Percentiles rank a stretch among this genome's conserved stretches.
These are phyloP conservation scores for Drosophila parvula DNA, from an alignment of 1,140 invertebrate species.

Conservation along the genomic window DNA sequence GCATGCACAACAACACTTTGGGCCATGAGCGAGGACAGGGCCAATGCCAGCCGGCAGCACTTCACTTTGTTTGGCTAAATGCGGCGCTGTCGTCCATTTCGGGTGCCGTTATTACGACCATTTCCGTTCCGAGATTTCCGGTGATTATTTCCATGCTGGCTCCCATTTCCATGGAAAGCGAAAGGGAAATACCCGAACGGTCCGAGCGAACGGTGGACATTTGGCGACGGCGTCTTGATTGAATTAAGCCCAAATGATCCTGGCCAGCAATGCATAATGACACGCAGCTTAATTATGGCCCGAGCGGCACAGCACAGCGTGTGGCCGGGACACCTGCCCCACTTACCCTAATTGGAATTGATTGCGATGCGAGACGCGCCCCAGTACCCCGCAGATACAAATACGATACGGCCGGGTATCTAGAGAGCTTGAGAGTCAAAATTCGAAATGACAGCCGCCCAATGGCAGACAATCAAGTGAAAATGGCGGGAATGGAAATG, in stretches of 20 bases:
- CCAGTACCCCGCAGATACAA: neutral
- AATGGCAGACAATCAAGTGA: conserved; percentile 28
- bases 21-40: conserved; percentile 31
- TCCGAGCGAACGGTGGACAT: conserved; percentile 28
- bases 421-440: conserved; percentile 54
- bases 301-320: conserved; percentile 9
- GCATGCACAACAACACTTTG: conserved; percentile 73
- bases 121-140: conserved; percentile 78
- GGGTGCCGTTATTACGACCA: conserved; percentile 73
- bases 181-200: conserved; percentile 12
- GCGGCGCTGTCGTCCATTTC: conserved; percentile 70
- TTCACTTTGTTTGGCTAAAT: conserved; percentile 74
- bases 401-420: conserved; percentile 7
- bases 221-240: conserved; percentile 55
- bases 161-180: conserved; percentile 13
- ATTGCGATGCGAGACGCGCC: conserved; percentile 22
- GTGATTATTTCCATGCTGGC: conserved; percentile 73
- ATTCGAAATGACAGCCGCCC: conserved; percentile 63
- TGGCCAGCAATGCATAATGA: conserved; percentile 55
- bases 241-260: conserved; percentile 71
- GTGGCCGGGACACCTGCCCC: conserved; percentile 44
- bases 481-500: conserved; percentile 29
- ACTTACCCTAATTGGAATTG: conserved; percentile 76
- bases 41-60: conserved; percentile 26
- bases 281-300: conserved; percentile 71